These are phyloP conservation scores for Eleginops maclovinus DNA, from an alignment of 2,113 vertebrate genomes.

Conservation along the genomic window DNA sequence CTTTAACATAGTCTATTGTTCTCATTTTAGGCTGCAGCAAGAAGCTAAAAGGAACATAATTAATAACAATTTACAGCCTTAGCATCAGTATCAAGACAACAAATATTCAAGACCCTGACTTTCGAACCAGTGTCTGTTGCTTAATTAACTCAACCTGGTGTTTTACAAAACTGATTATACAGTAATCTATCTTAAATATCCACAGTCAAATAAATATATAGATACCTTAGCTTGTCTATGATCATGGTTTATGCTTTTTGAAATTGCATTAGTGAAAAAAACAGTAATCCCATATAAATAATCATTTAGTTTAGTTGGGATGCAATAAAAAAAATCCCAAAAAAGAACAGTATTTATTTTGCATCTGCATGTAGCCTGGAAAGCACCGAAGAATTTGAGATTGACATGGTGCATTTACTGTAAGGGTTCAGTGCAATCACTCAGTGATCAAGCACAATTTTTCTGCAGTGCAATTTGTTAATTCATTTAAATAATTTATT, in stretches of 20 bases:
- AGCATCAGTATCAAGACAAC: background rate
- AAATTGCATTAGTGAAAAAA: background rate
- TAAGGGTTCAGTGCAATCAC: background rate
- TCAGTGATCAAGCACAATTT: background rate
- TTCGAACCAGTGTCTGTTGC: background rate
- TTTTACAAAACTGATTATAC: background rate
- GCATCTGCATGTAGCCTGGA: background rate
- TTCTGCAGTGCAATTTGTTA: background rate
- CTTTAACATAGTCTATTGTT: slow-evolving; percentile 21
- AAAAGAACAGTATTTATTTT: background rate
- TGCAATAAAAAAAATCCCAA: background rate
- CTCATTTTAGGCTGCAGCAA: slow-evolving; percentile 23
- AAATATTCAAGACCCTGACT: background rate
- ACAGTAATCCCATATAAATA: too few species aligned
- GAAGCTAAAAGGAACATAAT: slow-evolving; percentile 22
- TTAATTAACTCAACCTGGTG: background rate
- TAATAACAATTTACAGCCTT: background rate
- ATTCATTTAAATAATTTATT: too few species aligned
- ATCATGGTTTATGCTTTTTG: background rate
- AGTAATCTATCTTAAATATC: background rate
- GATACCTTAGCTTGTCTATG: background rate
- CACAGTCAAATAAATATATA: background rate
- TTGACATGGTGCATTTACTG: background rate
- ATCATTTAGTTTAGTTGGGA: too few species aligned
- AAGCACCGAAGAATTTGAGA: background rate